Conservation (phyloP, 2,113 vertebrate genomes). For the Bos indicus region DNA sequence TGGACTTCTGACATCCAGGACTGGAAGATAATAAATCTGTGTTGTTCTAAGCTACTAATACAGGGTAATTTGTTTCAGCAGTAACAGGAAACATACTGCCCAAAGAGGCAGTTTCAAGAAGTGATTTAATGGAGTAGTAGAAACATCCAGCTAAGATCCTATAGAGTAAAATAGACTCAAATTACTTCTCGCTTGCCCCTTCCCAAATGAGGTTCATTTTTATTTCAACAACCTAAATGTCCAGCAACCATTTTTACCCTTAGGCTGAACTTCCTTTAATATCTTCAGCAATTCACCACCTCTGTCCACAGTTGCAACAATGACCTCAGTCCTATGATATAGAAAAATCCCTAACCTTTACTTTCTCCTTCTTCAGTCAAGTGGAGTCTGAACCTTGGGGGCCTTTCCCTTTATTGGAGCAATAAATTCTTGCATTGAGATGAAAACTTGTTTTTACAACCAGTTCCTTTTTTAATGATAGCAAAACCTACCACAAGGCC, state of each 20-base stretch:
- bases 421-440: constrained; percentile 78
- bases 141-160: background rate
- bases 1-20: background rate
- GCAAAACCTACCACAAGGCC: constrained; percentile 45
- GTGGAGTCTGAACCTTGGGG: constrained; percentile 62
- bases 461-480: constrained; percentile 65
- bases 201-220: constrained; percentile 70
- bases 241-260: constrained; percentile 49
- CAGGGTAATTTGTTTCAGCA: constrained; percentile 37
- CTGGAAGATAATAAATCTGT: background rate
- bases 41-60: background rate
- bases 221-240: constrained; percentile 63
- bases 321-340: constrained; percentile 67
- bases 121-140: constrained; percentile 65
- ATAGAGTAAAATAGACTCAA: constrained; percentile 50
- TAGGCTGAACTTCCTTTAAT: constrained; percentile 76
- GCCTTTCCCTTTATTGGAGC: constrained; percentile 76
- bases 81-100: constrained; percentile 17
- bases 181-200: constrained; percentile 57
- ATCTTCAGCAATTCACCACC: constrained; percentile 60
- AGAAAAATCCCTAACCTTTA: constrained; percentile 71
- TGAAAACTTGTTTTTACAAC: constrained; percentile 72
- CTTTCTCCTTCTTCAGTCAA: constrained; percentile 71
- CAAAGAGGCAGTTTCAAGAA: constrained; percentile 47
- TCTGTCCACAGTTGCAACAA: constrained; percentile 63